Evolutionary conservation across 37 sponge, comb jelly and placozoan genomes (phyloP).

Genomic region (Chondrilla cf. caribensis): DNA sequence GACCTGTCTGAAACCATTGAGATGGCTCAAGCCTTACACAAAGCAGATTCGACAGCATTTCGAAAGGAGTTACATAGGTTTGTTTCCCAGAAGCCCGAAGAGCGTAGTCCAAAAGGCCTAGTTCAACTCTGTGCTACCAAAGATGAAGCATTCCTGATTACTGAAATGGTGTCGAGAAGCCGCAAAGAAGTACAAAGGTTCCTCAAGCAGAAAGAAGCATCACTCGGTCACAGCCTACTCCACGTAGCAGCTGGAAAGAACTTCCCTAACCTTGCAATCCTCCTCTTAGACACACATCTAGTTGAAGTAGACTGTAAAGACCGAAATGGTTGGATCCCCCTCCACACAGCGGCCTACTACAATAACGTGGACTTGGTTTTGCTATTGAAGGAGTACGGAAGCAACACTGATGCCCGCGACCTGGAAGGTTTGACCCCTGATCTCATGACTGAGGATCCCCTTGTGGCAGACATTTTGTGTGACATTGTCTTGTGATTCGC

Average conservation of each 20-base stretch:
- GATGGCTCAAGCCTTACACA: conserved; percentile 52
- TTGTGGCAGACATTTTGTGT: neutral
- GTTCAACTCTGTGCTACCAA: neutral
- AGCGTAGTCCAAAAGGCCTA: neutral
- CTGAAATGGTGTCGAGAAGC: neutral
- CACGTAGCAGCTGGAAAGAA: conserved; percentile 72
- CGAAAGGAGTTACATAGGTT: neutral
- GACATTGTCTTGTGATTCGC: neutral
- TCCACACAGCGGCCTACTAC: conserved; percentile 63
- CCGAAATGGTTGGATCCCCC: conserved; percentile 51
- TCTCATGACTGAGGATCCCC: neutral
- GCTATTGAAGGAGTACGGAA: conserved; percentile 46
- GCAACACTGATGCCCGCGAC: conserved; percentile 2
- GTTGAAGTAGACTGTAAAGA: conserved; percentile 33
- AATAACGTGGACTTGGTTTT: conserved; percentile 44
- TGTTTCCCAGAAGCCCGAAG: neutral
- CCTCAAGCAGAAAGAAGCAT: neutral
- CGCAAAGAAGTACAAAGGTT: neutral
- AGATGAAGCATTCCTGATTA: neutral
- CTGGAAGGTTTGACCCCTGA: neutral
- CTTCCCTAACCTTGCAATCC: conserved; percentile 44
- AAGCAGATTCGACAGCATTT: conserved; percentile 45
- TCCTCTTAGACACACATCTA: conserved; percentile 25
- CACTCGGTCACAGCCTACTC: conserved; percentile 34
- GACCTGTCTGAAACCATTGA: conserved; percentile 62